Conservation (phyloP, 2,113 vertebrate species). For the Chinchilla lanigera region DNA sequence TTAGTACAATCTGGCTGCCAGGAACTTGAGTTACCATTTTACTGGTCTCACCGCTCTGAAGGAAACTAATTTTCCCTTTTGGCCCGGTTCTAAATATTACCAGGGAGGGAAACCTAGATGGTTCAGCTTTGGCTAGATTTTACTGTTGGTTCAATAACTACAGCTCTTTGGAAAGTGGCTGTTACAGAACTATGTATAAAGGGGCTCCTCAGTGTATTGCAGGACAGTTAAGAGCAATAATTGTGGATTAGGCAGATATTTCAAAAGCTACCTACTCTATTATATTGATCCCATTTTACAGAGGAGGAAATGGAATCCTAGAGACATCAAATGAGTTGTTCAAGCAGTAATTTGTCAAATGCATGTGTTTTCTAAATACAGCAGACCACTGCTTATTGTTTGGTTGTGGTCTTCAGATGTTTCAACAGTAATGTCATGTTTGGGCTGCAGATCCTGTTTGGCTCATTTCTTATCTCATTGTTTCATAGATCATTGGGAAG, state of each 20-base stretch:
- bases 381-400: not conserved
- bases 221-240: not conserved
- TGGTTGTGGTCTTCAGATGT: not conserved
- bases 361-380: not conserved
- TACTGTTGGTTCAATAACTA: not conserved
- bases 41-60: not conserved
- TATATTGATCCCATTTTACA: slow-evolving; percentile 2
- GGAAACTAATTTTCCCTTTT: not conserved
- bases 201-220: fast-evolving
- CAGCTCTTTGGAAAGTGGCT: not conserved
- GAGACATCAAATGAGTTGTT: slow-evolving; percentile 6
- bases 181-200: not conserved
- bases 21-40: not conserved
- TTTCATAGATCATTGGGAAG: not conserved
- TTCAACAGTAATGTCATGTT: not conserved
- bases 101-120: not conserved
- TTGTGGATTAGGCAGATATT: not conserved
- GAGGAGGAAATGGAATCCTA: not conserved
- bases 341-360: not conserved
- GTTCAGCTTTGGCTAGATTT: not conserved
- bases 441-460: not conserved
- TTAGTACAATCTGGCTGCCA: not conserved
- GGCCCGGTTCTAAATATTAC: not conserved
- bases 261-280: not conserved
- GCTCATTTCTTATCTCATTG: slow-evolving; percentile 34